These are phyloP conservation scores for Drosophila prosaltans DNA, from an alignment of 1,140 invertebrate genomes.

Conservation along the genomic window DNA sequence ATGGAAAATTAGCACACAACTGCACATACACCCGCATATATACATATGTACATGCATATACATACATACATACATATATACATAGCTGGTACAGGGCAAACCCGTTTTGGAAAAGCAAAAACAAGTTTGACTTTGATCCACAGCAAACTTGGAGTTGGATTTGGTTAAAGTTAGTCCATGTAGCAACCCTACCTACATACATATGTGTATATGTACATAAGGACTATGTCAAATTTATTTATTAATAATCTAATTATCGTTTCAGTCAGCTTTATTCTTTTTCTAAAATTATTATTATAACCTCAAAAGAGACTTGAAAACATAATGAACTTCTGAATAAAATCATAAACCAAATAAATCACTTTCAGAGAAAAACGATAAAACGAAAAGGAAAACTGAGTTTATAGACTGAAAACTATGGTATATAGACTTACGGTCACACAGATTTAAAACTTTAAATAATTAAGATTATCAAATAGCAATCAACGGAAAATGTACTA, in stretches of 20 bases:
- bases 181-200: neutral
- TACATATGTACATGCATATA: neutral
- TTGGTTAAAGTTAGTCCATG: neutral
- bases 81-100: conserved; percentile 36
- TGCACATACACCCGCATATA: conserved; percentile 19
- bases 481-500: too few species aligned
- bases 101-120: conserved; percentile 60
- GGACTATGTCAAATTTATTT: neutral
- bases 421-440: too few species aligned
- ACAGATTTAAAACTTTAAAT: too few species aligned
- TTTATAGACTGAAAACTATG: too few species aligned
- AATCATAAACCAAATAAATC: too few species aligned
- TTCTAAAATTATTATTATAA: too few species aligned
- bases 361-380: too few species aligned
- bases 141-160: conserved; percentile 12
- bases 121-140: conserved; percentile 64
- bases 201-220: neutral
- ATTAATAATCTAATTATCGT: neutral
- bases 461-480: too few species aligned
- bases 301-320: too few species aligned
- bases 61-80: neutral
- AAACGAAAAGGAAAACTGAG: too few species aligned
- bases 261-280: too few species aligned
- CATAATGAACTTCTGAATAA: too few species aligned
- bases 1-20: conserved; percentile 38